Evolutionary conservation across 2,113 vertebrate species (phyloP).

Genomic region (Raja brachyura): DNA sequence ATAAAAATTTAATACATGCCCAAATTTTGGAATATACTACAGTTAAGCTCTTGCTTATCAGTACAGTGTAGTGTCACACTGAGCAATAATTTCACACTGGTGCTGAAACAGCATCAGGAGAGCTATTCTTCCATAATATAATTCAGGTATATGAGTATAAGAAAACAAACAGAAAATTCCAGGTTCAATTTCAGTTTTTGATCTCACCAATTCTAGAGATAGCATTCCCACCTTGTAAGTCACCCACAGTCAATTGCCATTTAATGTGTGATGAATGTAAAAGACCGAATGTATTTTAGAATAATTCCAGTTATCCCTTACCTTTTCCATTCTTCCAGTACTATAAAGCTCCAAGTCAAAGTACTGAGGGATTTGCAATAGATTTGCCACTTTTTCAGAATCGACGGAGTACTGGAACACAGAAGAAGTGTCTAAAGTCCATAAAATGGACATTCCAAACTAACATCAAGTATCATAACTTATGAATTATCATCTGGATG

Average conservation of each 20-base stretch:
- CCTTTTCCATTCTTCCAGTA: constrained; percentile 97
- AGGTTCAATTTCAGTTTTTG: neutral
- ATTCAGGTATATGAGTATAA: neutral
- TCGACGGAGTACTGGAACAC: constrained; percentile 82
- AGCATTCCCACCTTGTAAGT: neutral
- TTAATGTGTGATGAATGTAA: neutral
- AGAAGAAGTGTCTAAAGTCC: constrained; percentile 40
- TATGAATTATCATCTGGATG: neutral
- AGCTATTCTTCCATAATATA: neutral
- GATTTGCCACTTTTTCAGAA: constrained; percentile 94
- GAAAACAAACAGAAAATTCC: neutral
- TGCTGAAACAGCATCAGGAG: neutral
- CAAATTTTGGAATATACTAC: neutral
- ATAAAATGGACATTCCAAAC: neutral
- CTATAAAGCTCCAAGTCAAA: constrained; percentile 98
- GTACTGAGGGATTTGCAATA: constrained; percentile 92
- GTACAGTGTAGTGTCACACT: neutral
- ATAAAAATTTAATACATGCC: neutral
- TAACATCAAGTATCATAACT: neutral
- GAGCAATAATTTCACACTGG: neutral
- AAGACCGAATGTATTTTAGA: neutral
- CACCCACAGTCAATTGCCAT: neutral
- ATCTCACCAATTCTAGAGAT: neutral
- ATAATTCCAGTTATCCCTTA: constrained; percentile 42
- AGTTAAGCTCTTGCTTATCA: neutral